phyloP scores from a whole-genome alignment of 2,888 invertebrate species.

The Thyatira batis region DNA sequence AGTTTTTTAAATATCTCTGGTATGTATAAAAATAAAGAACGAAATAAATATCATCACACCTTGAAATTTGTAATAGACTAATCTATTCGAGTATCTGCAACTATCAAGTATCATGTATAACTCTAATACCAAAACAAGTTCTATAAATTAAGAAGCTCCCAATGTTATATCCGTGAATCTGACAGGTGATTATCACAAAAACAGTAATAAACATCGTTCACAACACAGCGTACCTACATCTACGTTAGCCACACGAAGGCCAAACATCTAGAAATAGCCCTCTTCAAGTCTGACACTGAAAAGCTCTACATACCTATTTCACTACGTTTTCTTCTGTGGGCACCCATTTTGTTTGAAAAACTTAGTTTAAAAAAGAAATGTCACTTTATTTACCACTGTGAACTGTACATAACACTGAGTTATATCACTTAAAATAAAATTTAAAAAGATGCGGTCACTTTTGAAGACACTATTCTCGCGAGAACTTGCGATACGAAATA shows the following conservation, averaged over 20 bases:
- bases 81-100: too few relatives aligned
- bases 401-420: background rate
- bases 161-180: background rate
- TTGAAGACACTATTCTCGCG: background rate
- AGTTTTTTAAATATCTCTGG: too few relatives aligned
- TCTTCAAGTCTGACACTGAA: background rate
- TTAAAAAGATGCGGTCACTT: background rate
- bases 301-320: constrained; percentile 7
- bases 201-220: background rate
- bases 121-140: background rate
- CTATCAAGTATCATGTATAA: too few relatives aligned
- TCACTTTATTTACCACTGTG: background rate
- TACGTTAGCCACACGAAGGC: background rate
- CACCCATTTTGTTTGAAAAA: constrained; percentile 7
- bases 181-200: background rate
- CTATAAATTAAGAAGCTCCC: background rate
- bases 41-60: too few relatives aligned
- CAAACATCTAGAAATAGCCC: background rate
- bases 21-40: too few relatives aligned
- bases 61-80: too few relatives aligned
- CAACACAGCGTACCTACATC: background rate
- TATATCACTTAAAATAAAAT: background rate
- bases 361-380: background rate
- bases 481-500: background rate
- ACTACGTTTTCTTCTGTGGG: constrained; percentile 10